Conservation (phyloP, 2,113 vertebrate genomes). For the Eclectus roratus region DNA sequence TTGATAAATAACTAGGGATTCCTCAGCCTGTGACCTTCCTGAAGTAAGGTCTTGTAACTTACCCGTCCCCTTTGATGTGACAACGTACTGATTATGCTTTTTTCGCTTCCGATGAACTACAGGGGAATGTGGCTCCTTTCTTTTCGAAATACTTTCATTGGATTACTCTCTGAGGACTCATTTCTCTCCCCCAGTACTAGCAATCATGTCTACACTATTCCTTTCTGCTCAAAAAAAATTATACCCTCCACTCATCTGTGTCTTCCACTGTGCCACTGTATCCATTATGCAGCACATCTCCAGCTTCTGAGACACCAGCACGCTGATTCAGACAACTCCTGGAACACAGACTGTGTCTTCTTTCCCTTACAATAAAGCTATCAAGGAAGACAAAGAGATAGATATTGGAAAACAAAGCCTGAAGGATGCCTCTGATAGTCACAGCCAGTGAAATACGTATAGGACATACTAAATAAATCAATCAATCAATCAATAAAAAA, state of each 20-base stretch:
- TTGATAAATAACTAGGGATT: background rate
- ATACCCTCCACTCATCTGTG: background rate
- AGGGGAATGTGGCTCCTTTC: background rate
- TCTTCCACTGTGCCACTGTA: background rate
- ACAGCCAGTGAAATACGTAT: background rate
- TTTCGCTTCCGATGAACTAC: background rate
- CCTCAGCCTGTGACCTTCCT: background rate
- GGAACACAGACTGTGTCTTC: background rate
- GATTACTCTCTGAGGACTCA: background rate
- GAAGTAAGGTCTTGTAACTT: background rate
- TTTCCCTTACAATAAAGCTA: background rate
- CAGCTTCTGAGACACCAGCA: background rate
- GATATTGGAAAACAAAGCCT: background rate
- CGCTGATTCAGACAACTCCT: background rate
- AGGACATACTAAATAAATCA: background rate
- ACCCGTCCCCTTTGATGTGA: background rate
- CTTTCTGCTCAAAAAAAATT: background rate
- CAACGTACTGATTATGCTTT: background rate
- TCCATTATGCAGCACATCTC: background rate
- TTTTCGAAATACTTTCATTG: background rate
- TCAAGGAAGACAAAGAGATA: background rate
- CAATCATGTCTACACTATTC: background rate
- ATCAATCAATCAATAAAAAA: background rate
- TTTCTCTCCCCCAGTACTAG: background rate
- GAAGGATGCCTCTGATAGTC: background rate